phyloP scores from a whole-genome alignment of 2,797 vertebrate genomes.

The Anabas testudineus region DNA sequence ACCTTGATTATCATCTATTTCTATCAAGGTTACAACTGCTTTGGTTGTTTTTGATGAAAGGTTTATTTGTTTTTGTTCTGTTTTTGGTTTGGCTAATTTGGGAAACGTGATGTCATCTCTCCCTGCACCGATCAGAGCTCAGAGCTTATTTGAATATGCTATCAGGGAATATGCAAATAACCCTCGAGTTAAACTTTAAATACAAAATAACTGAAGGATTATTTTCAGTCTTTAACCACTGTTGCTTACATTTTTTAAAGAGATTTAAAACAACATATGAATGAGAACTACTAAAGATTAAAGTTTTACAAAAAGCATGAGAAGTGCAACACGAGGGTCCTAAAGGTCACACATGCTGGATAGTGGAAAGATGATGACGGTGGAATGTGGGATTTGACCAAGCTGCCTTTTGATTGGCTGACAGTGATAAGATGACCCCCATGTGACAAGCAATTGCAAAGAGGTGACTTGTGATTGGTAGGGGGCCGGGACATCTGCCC shows the following conservation, averaged over 20 bases:
- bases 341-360: slow-evolving; percentile 50
- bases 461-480: slow-evolving; percentile 69
- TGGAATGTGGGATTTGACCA: slow-evolving; percentile 67
- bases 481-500: slow-evolving; percentile 22
- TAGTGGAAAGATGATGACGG: slow-evolving; percentile 57
- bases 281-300: background rate
- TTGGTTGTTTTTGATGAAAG: background rate
- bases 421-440: slow-evolving; percentile 58
- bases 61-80: background rate
- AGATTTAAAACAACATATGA: no score
- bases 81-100: background rate
- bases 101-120: background rate
- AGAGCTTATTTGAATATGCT: background rate
- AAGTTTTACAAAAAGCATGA: background rate
- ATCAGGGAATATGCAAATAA: no score
- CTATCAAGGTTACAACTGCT: background rate
- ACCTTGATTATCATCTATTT: background rate
- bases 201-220: background rate
- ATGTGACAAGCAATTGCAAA: slow-evolving; percentile 64
- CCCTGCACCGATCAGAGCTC: background rate
- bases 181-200: background rate
- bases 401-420: slow-evolving; percentile 71
- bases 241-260: no score
- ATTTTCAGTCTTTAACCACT: no score
- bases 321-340: slow-evolving; percentile 12